phyloP scores from a whole-genome alignment of 2,888 invertebrate genomes.

The Tipula helvola region DNA sequence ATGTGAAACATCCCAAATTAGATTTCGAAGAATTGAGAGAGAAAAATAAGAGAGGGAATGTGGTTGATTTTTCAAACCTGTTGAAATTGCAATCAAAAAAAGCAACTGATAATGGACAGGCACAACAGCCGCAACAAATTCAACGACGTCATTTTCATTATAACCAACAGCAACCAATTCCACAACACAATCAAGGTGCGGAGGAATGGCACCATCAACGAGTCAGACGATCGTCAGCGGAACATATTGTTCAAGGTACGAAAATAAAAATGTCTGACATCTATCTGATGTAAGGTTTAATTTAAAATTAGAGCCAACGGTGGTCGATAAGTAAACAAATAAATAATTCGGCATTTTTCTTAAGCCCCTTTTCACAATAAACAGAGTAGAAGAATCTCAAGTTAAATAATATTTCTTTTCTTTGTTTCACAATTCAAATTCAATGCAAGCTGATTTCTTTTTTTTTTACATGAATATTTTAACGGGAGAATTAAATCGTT shows the following conservation, averaged over 20 bases:
- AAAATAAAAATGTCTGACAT: too few species aligned
- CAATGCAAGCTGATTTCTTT: too few species aligned
- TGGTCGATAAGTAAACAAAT: too few species aligned
- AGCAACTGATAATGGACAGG: constrained; percentile 18
- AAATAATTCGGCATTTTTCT: too few species aligned
- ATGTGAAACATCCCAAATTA: constrained; percentile 61
- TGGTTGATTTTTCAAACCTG: constrained; percentile 31
- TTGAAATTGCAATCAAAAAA: constrained; percentile 28
- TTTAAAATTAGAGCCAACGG: too few species aligned
- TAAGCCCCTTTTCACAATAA: too few species aligned
- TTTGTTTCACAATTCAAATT: too few species aligned
- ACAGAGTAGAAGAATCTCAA: too few species aligned
- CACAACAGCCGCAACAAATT: not conserved
- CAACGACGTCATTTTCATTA: not conserved
- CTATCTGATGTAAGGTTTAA: too few species aligned
- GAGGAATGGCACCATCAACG: constrained; percentile 33
- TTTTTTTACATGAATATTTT: too few species aligned
- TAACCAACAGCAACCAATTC: not conserved
- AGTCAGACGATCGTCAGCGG: constrained; percentile 26
- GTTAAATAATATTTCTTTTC: too few species aligned
- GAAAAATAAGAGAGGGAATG: constrained; percentile 31
- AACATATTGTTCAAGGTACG: constrained; percentile 19
- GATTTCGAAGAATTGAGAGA: constrained; percentile 36
- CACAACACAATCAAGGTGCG: constrained; percentile 21
- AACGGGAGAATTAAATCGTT: too few species aligned